phyloP scores from a whole-genome alignment of 2,888 invertebrate species.

The Cerceris ruficornis region DNA sequence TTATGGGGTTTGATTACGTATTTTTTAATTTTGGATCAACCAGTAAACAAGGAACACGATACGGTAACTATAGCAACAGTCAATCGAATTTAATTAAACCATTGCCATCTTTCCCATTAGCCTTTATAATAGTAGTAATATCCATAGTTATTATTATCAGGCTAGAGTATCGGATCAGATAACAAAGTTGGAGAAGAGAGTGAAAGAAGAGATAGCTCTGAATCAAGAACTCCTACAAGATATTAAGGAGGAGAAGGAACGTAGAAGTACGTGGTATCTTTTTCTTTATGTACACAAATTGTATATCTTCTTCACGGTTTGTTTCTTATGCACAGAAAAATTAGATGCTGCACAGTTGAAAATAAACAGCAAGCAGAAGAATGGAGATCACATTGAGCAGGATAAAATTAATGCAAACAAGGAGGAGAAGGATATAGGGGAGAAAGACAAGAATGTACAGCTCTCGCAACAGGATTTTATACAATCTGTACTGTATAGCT shows the following conservation, averaged over 20 bases:
- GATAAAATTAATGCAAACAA: slow-evolving; percentile 33
- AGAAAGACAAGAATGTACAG: slow-evolving; percentile 13
- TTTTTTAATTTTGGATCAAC: slow-evolving; percentile 82
- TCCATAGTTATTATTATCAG: slow-evolving; percentile 52
- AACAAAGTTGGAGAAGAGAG: slow-evolving; percentile 68
- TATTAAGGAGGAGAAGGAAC: slow-evolving; percentile 63
- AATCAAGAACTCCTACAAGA: slow-evolving; percentile 71
- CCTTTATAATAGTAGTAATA: neutral
- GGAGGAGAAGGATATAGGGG: slow-evolving; percentile 22
- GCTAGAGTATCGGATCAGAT: slow-evolving; percentile 71
- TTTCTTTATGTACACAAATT: too few species aligned
- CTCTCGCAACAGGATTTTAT: slow-evolving; percentile 18
- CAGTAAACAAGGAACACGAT: slow-evolving; percentile 77
- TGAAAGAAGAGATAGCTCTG: slow-evolving; percentile 71
- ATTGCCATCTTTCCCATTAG: too few species aligned
- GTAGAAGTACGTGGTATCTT: slow-evolving; percentile 61
- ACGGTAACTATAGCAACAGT: slow-evolving; percentile 64
- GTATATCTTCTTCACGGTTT: neutral
- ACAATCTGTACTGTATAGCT: slow-evolving; percentile 43
- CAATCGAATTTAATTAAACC: neutral
- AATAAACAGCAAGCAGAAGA: slow-evolving; percentile 10
- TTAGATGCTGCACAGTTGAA: slow-evolving; percentile 27
- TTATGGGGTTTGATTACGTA: slow-evolving; percentile 84
- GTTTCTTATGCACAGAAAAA: slow-evolving; percentile 21
- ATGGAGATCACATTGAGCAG: neutral